phyloP scores from a whole-genome alignment of 2,797 vertebrate species.

The Ceryle rudis region DNA sequence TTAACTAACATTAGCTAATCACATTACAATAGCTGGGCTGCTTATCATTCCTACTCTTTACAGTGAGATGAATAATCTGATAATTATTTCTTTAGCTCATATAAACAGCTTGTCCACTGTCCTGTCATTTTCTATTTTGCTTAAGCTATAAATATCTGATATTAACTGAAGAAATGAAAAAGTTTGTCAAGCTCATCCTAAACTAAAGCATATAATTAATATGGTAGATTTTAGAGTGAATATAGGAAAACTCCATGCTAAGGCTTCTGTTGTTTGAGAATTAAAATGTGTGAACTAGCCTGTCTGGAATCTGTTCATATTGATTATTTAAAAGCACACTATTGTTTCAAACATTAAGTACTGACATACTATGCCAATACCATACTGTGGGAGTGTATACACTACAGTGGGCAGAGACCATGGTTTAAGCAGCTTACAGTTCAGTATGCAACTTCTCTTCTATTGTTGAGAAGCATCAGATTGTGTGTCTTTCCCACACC shows the following conservation, averaged over 20 bases:
- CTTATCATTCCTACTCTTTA: conserved; percentile 50
- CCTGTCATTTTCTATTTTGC: conserved; percentile 47
- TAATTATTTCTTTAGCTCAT: conserved; percentile 46
- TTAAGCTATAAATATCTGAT: conserved; percentile 15
- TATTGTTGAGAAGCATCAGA: background rate
- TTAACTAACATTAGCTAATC: conserved; percentile 51
- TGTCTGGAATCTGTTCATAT: background rate
- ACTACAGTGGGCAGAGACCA: background rate
- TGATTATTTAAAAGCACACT: background rate
- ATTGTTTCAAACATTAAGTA: background rate
- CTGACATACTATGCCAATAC: background rate
- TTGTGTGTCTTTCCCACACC: background rate
- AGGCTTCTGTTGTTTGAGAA: background rate
- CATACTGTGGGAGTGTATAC: background rate
- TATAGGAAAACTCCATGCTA: background rate
- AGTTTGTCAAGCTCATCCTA: background rate
- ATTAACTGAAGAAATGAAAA: background rate
- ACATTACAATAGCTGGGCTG: conserved; percentile 24
- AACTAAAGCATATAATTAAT: background rate
- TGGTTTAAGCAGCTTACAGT: background rate
- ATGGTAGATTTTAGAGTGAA: background rate
- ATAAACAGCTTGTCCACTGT: conserved; percentile 56
- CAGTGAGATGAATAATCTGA: conserved; percentile 45
- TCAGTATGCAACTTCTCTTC: background rate
- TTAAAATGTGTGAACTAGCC: background rate